Evolutionary conservation across 2,888 invertebrate genomes (phyloP).

Genomic region (Stenolophus ochropezus): DNA sequence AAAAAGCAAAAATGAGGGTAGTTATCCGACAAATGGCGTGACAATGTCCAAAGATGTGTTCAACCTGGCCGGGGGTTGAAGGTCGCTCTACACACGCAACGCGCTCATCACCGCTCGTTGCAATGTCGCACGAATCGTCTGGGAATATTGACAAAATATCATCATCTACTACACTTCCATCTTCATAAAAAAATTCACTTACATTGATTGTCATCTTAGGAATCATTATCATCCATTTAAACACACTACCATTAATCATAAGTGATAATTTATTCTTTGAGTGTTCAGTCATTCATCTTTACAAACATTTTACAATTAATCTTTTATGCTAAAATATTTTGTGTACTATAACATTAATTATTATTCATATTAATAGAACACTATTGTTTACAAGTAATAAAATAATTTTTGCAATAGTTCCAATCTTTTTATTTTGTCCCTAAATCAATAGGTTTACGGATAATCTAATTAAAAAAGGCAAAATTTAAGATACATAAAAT

Average conservation of each 20-base stretch:
- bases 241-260: background rate
- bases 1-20: constrained; percentile 29
- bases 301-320: background rate
- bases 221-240: background rate
- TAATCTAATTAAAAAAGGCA: too few relatives aligned
- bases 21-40: constrained; percentile 25
- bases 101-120: constrained; percentile 1
- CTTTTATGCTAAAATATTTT: background rate
- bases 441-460: too few relatives aligned
- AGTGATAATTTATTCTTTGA: background rate
- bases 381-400: too few relatives aligned
- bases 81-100: constrained; percentile 27
- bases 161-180: background rate
- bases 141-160: background rate
- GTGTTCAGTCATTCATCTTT: background rate
- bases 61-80: constrained; percentile 1
- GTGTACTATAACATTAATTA: constrained; percentile 5
- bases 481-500: too few relatives aligned
- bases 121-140: background rate
- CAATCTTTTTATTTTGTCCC: too few relatives aligned
- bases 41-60: constrained; percentile 18
- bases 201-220: background rate
- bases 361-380: too few relatives aligned
- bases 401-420: too few relatives aligned
- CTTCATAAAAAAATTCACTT: background rate